A percentile compares a stretch with the other conserved stretches of the same genome.
Conservation (phyloP, 2,888 invertebrate species). For the Dione juno region DNA sequence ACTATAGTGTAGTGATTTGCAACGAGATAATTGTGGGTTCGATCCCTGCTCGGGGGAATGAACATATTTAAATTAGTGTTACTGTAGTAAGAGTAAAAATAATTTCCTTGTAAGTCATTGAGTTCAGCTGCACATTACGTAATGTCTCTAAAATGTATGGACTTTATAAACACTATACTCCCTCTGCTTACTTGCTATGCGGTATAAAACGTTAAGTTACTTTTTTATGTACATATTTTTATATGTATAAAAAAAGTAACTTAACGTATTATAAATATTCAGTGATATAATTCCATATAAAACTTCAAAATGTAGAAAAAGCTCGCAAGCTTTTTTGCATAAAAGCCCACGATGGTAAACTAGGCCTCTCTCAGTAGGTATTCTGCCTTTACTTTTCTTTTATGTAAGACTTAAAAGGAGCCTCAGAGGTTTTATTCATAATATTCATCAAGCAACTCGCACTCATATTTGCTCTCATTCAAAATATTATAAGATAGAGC, state of each 20-base stretch:
- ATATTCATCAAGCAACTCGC: slow-evolving; percentile 24
- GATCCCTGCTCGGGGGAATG: background rate
- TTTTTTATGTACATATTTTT: too few species aligned
- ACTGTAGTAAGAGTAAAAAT: too few species aligned
- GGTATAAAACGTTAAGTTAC: background rate
- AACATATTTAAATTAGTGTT: too few species aligned
- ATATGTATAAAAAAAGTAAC: background rate
- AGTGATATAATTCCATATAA: slow-evolving; percentile 19
- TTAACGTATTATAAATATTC: slow-evolving; percentile 1
- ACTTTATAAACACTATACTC: too few species aligned
- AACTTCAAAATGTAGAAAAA: background rate
- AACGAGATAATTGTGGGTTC: background rate
- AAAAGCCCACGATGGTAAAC: slow-evolving; percentile 10
- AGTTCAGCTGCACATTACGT: too few species aligned
- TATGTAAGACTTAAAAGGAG: slow-evolving; percentile 21
- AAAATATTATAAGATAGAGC: slow-evolving; percentile 14
- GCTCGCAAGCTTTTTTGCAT: slow-evolving; percentile 21
- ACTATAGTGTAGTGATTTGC: background rate
- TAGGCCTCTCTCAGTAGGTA: slow-evolving; percentile 20
- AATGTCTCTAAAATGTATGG: background rate
- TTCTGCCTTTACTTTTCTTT: slow-evolving; percentile 12
- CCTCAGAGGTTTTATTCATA: slow-evolving; percentile 23
- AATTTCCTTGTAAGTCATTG: too few species aligned
- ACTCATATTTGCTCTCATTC: slow-evolving; percentile 23
- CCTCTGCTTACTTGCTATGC: too few species aligned